Conservation (phyloP, 35 echinoderm and acorn worm species). For the Apostichopus japonicus region DNA sequence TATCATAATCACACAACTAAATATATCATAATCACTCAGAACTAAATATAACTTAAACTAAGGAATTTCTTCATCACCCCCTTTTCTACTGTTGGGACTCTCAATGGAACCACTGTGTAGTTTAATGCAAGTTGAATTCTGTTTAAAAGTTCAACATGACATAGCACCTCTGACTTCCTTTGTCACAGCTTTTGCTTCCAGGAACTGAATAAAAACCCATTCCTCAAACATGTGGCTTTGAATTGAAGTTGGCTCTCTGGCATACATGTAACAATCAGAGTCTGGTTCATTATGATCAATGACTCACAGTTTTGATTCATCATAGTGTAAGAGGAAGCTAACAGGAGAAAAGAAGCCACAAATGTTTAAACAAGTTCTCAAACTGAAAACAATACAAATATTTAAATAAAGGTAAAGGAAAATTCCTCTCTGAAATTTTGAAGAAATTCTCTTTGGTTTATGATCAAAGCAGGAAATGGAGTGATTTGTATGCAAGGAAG, state of each 20-base stretch:
- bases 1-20: too few relatives aligned
- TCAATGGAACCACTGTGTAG: too few relatives aligned
- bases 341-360: conserved; percentile 10
- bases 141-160: background rate
- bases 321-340: background rate
- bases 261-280: background rate
- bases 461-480: background rate
- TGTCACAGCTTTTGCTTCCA: background rate
- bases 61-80: too few relatives aligned
- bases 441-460: background rate
- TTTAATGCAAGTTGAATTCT: too few relatives aligned
- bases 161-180: conserved; percentile 1
- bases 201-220: background rate
- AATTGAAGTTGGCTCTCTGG: background rate
- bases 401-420: background rate
- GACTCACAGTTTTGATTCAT: conserved; percentile 1
- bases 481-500: background rate
- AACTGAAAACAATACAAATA: background rate
- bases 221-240: background rate
- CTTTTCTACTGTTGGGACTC: too few relatives aligned
- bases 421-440: too few relatives aligned
- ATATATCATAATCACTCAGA: too few relatives aligned
- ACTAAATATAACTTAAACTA: too few relatives aligned
- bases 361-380: background rate
- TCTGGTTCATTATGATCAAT: background rate